phyloP scores from a whole-genome alignment of 2,888 invertebrate species.

The Busseola fusca region DNA sequence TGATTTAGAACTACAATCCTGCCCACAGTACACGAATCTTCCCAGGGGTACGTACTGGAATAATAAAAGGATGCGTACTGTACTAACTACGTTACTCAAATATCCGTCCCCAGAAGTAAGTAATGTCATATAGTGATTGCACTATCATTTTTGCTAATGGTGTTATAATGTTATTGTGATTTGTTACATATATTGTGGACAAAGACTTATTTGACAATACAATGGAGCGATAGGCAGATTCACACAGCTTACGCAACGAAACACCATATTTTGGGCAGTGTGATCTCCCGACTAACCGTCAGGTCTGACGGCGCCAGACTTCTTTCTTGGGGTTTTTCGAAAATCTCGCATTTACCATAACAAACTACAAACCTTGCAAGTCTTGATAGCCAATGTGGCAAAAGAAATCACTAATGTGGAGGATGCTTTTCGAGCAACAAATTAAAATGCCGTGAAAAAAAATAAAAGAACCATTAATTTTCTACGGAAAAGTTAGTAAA shows the following conservation, averaged over 20 bases:
- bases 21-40: conserved; percentile 63
- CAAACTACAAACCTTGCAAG: background rate
- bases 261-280: too few species aligned
- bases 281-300: too few species aligned
- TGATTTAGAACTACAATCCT: background rate
- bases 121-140: background rate
- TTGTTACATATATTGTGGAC: too few species aligned
- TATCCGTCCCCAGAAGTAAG: background rate
- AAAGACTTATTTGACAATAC: too few species aligned
- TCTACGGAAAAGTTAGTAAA: too few species aligned
- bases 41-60: conserved; percentile 74
- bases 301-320: background rate
- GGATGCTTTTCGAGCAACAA: background rate
- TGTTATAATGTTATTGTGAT: background rate
- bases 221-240: too few species aligned
- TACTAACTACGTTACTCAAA: background rate
- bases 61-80: background rate
- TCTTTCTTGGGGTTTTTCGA: too few species aligned
- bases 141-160: background rate
- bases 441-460: background rate
- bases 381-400: background rate
- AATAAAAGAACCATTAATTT: too few species aligned
- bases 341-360: background rate
- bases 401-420: background rate
- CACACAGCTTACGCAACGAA: too few species aligned